phyloP scores from a whole-genome alignment of 2,797 vertebrate genomes.

The Ispidina lecontei region DNA sequence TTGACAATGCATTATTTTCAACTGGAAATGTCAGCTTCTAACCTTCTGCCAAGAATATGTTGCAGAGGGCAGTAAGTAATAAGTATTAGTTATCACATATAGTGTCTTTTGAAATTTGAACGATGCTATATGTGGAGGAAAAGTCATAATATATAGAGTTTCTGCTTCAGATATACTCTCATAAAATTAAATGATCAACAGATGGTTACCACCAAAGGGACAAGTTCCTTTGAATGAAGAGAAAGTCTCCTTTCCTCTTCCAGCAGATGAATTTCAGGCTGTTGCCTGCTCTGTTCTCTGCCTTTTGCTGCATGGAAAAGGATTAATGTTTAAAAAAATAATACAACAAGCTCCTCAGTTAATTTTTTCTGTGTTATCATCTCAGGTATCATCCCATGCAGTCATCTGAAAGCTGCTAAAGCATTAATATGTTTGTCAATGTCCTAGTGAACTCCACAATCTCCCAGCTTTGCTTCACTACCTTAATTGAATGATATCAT shows the following conservation, averaged over 20 bases:
- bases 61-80: conserved; percentile 59
- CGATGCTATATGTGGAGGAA: background rate
- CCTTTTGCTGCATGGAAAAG: background rate
- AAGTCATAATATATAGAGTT: background rate
- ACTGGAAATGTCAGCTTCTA: conserved; percentile 71
- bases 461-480: background rate
- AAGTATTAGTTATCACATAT: conserved; percentile 69
- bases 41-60: conserved; percentile 68
- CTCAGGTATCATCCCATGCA: background rate
- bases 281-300: background rate
- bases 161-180: background rate
- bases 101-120: conserved; percentile 57
- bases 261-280: background rate
- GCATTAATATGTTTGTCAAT: background rate
- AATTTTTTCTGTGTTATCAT: background rate
- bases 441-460: background rate
- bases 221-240: background rate
- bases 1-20: conserved; percentile 79
- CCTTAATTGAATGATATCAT: background rate
- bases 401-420: background rate
- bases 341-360: too few species aligned
- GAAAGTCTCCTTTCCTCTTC: background rate
- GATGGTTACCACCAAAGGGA: background rate
- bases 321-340: background rate
- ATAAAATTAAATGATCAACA: background rate